Evolutionary conservation across 1,140 invertebrate species (phyloP).

Genomic region (Probaryconus sp.): DNA sequence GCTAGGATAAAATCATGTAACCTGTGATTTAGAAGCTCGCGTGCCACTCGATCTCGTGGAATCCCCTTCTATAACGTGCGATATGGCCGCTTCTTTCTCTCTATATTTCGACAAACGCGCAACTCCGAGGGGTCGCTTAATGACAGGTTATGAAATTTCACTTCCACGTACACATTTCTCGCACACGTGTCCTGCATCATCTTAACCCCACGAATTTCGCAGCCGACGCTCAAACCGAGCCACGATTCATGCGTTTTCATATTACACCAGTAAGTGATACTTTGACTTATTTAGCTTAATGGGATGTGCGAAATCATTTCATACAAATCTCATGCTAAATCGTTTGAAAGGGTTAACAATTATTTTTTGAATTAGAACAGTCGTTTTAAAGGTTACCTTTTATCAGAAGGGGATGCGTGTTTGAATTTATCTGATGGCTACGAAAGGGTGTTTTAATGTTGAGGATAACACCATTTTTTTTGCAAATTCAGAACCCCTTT

Average conservation of each 20-base stretch:
- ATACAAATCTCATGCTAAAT: too few species aligned
- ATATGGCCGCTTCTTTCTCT: conserved; percentile 30
- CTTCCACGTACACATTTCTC: conserved; percentile 44
- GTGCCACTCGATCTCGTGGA: conserved; percentile 23
- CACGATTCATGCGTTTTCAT: conserved; percentile 2
- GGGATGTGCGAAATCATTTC: not conserved
- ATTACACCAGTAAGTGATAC: conserved; percentile 2
- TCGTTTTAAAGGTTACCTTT: too few species aligned
- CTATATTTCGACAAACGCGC: conserved; percentile 18
- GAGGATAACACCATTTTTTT: too few species aligned
- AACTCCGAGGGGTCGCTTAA: conserved; percentile 63
- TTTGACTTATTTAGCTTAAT: too few species aligned
- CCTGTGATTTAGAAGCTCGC: conserved; percentile 67
- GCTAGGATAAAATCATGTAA: conserved; percentile 62
- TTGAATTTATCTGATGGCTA: too few species aligned
- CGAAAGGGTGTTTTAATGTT: too few species aligned
- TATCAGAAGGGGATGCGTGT: too few species aligned
- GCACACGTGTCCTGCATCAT: conserved; percentile 49
- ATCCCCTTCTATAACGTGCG: conserved; percentile 5
- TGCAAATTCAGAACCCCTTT: too few species aligned
- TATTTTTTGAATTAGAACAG: too few species aligned
- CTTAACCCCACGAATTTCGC: conserved; percentile 16
- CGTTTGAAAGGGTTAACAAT: too few species aligned
- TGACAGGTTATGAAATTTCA: conserved; percentile 71
- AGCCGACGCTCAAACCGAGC: too few species aligned